Conservation (phyloP, 2,113 vertebrate genomes). For the Triplophysa siluroides region DNA sequence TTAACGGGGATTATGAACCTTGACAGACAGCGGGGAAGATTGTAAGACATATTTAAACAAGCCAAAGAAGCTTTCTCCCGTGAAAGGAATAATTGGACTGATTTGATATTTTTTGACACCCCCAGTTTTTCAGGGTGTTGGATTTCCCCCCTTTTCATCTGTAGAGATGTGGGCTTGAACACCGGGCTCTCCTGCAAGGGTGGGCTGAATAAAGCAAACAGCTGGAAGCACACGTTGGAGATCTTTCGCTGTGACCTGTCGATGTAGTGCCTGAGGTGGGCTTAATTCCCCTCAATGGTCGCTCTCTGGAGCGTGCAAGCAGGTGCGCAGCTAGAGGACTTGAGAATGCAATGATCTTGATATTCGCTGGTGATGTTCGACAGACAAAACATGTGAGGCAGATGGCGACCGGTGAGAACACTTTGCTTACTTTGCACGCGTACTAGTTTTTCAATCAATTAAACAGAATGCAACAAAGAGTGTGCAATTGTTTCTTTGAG, state of each 20-base stretch:
- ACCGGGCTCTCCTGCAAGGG: slow-evolving; percentile 9
- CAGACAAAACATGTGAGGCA: slow-evolving; percentile 45
- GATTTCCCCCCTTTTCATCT: slow-evolving; percentile 14
- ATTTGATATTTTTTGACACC: neutral
- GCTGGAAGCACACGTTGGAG: slow-evolving; percentile 19
- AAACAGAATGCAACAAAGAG: neutral
- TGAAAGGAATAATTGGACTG: no score
- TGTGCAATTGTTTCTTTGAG: no score
- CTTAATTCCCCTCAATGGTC: slow-evolving; percentile 25
- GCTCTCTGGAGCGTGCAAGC: slow-evolving; percentile 13
- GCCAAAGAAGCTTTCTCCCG: neutral
- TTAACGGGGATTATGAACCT: slow-evolving; percentile 39
- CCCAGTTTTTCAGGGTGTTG: neutral
- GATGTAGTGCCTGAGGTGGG: slow-evolving; percentile 39
- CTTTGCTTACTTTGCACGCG: neutral
- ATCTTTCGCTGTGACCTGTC: slow-evolving; percentile 22
- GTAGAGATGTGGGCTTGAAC: slow-evolving; percentile 37
- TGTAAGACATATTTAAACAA: neutral
- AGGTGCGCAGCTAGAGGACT: neutral
- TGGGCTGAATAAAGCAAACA: slow-evolving; percentile 30
- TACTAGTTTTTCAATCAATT: neutral
- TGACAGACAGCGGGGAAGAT: neutral
- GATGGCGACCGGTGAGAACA: slow-evolving; percentile 37
- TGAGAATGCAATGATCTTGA: slow-evolving; percentile 23
- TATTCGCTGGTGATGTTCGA: neutral